Percentiles rank a stretch among this genome's conserved stretches.
These are phyloP conservation scores for Diacarnus erythraeanus DNA, from an alignment of 37 sponge, comb jelly and placozoan species.

Conservation along the genomic window DNA sequence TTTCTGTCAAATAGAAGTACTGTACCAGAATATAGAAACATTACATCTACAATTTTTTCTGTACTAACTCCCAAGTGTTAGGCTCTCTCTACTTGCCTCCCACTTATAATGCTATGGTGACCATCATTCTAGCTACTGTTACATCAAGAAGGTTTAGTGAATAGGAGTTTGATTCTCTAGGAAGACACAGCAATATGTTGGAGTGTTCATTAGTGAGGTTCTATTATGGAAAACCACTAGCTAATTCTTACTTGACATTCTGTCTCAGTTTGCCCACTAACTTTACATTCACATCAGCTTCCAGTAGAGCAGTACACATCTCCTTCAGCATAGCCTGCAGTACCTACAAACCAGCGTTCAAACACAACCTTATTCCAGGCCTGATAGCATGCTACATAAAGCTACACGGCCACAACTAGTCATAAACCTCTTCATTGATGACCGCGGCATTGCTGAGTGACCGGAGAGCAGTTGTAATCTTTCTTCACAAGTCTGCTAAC, in stretches of 20 bases:
- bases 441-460: slow-evolving; percentile 96
- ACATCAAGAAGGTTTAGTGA: no score
- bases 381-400: neutral
- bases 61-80: no score
- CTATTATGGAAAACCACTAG: no score
- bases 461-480: slow-evolving; percentile 91
- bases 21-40: no score
- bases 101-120: no score
- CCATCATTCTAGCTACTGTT: no score
- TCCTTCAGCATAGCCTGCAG: slow-evolving; percentile 94
- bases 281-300: slow-evolving; percentile 96
- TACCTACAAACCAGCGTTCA: slow-evolving; percentile 72
- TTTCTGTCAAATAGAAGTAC: no score
- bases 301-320: slow-evolving; percentile 95
- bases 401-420: neutral
- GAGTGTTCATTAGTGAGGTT: no score
- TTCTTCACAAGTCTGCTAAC: slow-evolving; percentile 91
- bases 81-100: no score
- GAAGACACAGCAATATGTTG: no score
- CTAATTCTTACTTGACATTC: slow-evolving; percentile 78
- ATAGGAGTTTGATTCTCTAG: no score
- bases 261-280: slow-evolving; percentile 83
- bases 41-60: no score
- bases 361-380: neutral
- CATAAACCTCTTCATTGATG: slow-evolving; percentile 94